Evolutionary conservation across 2,888 invertebrate genomes (phyloP).

Genomic region (Hyles lineata): DNA sequence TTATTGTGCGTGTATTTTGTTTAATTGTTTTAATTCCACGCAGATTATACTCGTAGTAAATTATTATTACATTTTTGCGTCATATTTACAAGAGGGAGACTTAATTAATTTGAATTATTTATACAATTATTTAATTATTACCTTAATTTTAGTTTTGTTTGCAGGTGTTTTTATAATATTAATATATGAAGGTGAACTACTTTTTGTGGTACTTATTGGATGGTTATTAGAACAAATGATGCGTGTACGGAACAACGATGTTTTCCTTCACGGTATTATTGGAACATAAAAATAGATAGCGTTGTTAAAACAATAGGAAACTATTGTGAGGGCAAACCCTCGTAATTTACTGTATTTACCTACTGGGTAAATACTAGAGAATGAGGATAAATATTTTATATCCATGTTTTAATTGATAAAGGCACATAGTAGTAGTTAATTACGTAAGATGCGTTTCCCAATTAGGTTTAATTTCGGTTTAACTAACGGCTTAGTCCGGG

Average conservation of each 20-base stretch:
- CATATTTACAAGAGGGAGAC: neutral
- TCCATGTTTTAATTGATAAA: neutral
- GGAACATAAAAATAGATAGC: constrained; percentile 1
- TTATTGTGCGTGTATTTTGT: neutral
- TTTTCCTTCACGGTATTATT: constrained; percentile 10
- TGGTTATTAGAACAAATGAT: constrained; percentile 17
- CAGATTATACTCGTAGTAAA: neutral
- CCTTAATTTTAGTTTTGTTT: neutral
- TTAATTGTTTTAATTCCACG: neutral
- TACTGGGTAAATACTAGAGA: no score
- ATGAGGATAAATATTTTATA: no score
- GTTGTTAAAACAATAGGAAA: neutral
- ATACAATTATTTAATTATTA: neutral
- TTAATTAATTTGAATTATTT: neutral
- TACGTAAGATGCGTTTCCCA: no score
- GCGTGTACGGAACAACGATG: neutral
- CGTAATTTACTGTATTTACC: no score
- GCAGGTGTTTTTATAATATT: neutral
- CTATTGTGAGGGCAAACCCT: neutral
- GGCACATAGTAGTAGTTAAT: no score
- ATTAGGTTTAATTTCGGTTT: no score
- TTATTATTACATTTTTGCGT: neutral
- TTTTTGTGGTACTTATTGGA: constrained; percentile 8
- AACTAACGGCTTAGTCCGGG: no score
- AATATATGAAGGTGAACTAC: neutral